A percentile compares a stretch with the other conserved stretches of the same genome.
phyloP scores from a whole-genome alignment of 2,888 invertebrate species.

The Mamestra brassicae region DNA sequence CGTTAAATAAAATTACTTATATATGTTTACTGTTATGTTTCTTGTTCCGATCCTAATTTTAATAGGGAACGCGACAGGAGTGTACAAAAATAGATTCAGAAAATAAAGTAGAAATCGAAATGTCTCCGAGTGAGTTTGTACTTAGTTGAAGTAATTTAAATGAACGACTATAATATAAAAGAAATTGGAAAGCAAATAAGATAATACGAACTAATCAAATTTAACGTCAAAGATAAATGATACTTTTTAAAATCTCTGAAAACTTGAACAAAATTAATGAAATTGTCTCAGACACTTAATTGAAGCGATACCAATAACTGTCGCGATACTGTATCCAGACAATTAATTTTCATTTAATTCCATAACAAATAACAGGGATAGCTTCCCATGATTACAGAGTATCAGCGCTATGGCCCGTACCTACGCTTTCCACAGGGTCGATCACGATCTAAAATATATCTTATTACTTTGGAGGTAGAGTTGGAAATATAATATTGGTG shows the following conservation, averaged over 20 bases:
- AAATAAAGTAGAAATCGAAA: conserved; percentile 6
- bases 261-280: conserved; percentile 11
- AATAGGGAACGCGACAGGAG: conserved; percentile 6
- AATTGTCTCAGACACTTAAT: conserved; percentile 4
- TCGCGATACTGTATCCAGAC: conserved; percentile 24
- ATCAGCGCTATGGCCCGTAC: conserved; percentile 60
- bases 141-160: conserved; percentile 5
- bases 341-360: conserved; percentile 65
- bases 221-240: not conserved
- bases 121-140: not conserved
- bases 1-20: conserved; percentile 49
- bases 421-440: conserved; percentile 49
- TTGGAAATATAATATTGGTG: conserved; percentile 46
- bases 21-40: conserved; percentile 38
- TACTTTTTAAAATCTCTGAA: not conserved
- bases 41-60: conserved; percentile 29
- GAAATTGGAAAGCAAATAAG: not conserved
- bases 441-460: conserved; percentile 58
- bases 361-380: conserved; percentile 68
- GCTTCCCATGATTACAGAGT: conserved; percentile 70
- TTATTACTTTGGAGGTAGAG: conserved; percentile 55
- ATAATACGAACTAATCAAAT: conserved; percentile 1
- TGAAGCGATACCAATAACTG: conserved; percentile 26
- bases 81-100: not conserved
- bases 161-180: not conserved